These are phyloP conservation scores for Limenitis camilla DNA, from an alignment of 2,888 invertebrate genomes.

Conservation along the genomic window DNA sequence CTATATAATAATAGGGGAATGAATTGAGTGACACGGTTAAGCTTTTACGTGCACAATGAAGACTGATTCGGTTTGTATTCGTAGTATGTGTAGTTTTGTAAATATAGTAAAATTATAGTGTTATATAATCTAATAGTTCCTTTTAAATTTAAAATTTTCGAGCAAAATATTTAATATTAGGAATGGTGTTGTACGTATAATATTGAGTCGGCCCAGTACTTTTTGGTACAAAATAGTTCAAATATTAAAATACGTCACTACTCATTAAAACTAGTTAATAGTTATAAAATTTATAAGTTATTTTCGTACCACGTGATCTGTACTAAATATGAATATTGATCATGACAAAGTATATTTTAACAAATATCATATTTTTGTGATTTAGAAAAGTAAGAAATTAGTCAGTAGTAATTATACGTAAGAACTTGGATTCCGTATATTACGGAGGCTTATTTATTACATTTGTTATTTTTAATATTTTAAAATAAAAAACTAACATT, in stretches of 20 bases:
- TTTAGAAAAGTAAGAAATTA: constrained; percentile 27
- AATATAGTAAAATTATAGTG: constrained; percentile 28
- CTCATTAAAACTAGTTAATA: constrained; percentile 11
- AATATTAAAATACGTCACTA: constrained; percentile 16
- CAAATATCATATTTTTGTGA: constrained; percentile 43
- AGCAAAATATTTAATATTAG: not conserved
- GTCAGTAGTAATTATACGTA: constrained; percentile 7
- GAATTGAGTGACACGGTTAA: constrained; percentile 28
- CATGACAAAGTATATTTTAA: constrained; percentile 57
- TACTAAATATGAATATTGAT: constrained; percentile 36
- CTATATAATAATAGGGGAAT: constrained; percentile 28
- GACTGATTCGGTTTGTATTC: constrained; percentile 68
- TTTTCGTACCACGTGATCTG: constrained; percentile 31
- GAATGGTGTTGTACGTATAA: not conserved
- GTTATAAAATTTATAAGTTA: constrained; percentile 4
- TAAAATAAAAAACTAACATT: constrained; percentile 30
- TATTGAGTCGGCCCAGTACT: constrained; percentile 25
- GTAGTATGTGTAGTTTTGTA: constrained; percentile 31
- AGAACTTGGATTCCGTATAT: constrained; percentile 53
- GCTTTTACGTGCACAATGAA: constrained; percentile 49
- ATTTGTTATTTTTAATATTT: constrained; percentile 56
- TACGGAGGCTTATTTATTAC: constrained; percentile 62
- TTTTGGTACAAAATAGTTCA: constrained; percentile 21
- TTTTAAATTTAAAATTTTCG: constrained; percentile 12
- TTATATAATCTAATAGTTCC: constrained; percentile 33